phyloP scores from a whole-genome alignment of 2,888 invertebrate species.

The Callinectes sapidus region DNA sequence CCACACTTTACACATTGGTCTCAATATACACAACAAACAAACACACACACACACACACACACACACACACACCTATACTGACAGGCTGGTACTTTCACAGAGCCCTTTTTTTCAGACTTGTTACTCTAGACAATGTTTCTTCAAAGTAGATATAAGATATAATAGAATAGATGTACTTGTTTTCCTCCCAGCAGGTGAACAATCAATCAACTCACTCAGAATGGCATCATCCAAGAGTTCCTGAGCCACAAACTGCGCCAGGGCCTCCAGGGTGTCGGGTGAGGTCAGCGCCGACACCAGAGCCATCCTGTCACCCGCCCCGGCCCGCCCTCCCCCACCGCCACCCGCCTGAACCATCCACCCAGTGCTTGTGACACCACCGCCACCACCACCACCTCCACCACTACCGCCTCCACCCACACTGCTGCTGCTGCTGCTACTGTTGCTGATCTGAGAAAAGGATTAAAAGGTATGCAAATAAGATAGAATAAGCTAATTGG shows the following conservation, averaged over 20 bases:
- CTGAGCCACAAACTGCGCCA: conserved; percentile 54
- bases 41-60: too few species aligned
- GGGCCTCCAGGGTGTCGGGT: conserved; percentile 47
- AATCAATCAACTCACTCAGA: conserved; percentile 39
- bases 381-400: conserved; percentile 50
- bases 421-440: conserved; percentile 36
- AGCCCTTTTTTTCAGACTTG: neutral
- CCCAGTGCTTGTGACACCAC: conserved; percentile 27
- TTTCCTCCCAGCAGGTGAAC: neutral
- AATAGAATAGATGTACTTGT: too few species aligned
- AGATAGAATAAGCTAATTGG: too few species aligned
- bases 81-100: neutral
- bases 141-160: too few species aligned
- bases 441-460: neutral
- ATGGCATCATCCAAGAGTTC: conserved; percentile 64
- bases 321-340: conserved; percentile 36
- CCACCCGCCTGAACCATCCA: conserved; percentile 62
- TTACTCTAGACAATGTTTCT: too few species aligned
- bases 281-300: conserved; percentile 41
- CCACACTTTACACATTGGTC: too few species aligned
- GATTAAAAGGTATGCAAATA: neutral
- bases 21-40: too few species aligned
- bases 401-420: conserved; percentile 47
- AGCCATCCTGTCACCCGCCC: conserved; percentile 44
- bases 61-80: neutral